phyloP scores from a whole-genome alignment of 1,140 invertebrate genomes.

The Leucophenga varia region DNA sequence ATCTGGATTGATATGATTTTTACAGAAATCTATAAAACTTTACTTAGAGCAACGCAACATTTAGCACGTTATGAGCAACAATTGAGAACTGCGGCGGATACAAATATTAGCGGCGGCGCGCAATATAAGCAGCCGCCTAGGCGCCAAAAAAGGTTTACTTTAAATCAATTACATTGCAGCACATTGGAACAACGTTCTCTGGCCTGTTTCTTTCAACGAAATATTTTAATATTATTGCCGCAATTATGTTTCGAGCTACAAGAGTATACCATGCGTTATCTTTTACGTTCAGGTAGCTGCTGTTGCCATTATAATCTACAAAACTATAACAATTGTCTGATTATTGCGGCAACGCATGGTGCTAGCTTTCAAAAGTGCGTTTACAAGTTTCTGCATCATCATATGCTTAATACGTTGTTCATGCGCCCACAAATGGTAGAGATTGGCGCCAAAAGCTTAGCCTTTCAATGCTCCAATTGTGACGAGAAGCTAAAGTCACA shows the following conservation, averaged over 20 bases:
- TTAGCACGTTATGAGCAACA: slow-evolving; percentile 34
- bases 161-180: slow-evolving; percentile 37
- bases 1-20: slow-evolving; percentile 20
- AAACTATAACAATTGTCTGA: slow-evolving; percentile 33
- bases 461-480: slow-evolving; percentile 25
- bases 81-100: slow-evolving; percentile 30
- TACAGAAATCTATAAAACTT: slow-evolving; percentile 36
- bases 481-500: slow-evolving; percentile 43
- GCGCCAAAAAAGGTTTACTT: slow-evolving; percentile 23
- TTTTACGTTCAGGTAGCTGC: slow-evolving; percentile 39
- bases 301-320: slow-evolving; percentile 42
- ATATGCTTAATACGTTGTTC: slow-evolving; percentile 41
- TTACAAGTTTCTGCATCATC: slow-evolving; percentile 45
- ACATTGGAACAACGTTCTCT: slow-evolving; percentile 13
- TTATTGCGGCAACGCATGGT: slow-evolving; percentile 21
- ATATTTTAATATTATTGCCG: slow-evolving; percentile 34
- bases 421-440: slow-evolving; percentile 12
- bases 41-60: slow-evolving; percentile 33
- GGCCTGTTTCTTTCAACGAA: slow-evolving; percentile 47
- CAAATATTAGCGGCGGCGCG: no score
- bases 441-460: slow-evolving; percentile 7
- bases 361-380: slow-evolving; percentile 41
- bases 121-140: slow-evolving; percentile 25
- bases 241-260: slow-evolving; percentile 29
- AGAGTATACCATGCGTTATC: slow-evolving; percentile 33